Evolutionary conservation across 2,797 vertebrate species (phyloP).

Genomic region (Peromyscus melanophrys): DNA sequence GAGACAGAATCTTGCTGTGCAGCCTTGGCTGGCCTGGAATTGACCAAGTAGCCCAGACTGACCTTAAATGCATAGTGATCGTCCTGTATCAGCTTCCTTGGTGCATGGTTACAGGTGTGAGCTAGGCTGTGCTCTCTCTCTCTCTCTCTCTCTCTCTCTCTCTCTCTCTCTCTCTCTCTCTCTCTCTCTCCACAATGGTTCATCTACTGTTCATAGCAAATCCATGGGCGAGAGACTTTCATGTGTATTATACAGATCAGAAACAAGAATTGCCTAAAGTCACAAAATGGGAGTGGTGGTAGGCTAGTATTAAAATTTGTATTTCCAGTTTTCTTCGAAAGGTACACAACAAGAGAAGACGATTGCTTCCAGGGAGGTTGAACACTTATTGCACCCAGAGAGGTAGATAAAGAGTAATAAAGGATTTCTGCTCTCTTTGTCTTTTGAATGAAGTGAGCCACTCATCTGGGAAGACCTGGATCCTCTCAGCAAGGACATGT

Average conservation of each 20-base stretch:
- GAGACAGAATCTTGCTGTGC: neutral
- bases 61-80: neutral
- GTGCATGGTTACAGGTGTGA: neutral
- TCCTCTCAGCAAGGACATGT: rapidly evolving
- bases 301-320: neutral
- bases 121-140: neutral
- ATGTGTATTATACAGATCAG: neutral
- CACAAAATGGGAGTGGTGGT: neutral
- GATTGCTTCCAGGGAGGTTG: neutral
- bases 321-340: neutral
- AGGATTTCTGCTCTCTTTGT: neutral
- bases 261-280: neutral
- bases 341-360: neutral
- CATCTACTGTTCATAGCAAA: neutral
- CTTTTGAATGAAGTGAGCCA: neutral
- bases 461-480: neutral
- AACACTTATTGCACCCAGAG: neutral
- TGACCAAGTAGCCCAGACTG: neutral
- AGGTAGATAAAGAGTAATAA: neutral
- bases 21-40: neutral
- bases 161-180: too few species aligned
- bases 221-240: neutral
- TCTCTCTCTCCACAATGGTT: too few species aligned
- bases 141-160: too few species aligned
- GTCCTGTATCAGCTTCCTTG: neutral